Percentiles rank a stretch among this genome's conserved stretches.
Evolutionary conservation across 2,797 vertebrate species (phyloP).

Genomic region (Potorous gilbertii): DNA sequence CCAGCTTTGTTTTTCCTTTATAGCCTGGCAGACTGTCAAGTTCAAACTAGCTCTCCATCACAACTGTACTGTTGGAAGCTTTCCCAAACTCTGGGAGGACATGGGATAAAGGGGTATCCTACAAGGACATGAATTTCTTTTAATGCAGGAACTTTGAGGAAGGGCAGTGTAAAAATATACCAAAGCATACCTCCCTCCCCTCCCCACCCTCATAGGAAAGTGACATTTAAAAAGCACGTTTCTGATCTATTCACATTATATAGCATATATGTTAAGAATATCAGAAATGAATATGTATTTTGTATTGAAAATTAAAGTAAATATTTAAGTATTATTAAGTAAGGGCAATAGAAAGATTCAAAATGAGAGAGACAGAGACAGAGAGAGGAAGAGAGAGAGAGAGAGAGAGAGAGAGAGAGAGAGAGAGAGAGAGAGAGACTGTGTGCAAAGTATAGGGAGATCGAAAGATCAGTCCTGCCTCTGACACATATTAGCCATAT

Average conservation of each 20-base stretch:
- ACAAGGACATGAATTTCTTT: neutral
- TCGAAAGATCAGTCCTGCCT: neutral
- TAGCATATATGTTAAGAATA: neutral
- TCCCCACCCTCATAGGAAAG: neutral
- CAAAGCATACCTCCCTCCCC: neutral
- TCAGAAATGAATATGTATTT: neutral
- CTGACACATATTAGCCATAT: neutral
- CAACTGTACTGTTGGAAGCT: constrained; percentile 19
- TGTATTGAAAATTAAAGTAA: neutral
- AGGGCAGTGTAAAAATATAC: neutral
- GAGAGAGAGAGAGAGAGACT: neutral
- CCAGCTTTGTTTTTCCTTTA: constrained; percentile 30
- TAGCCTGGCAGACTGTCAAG: constrained; percentile 44
- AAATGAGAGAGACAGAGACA: neutral
- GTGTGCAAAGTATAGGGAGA: neutral
- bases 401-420: too few species aligned
- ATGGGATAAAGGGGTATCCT: neutral
- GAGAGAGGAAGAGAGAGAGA: too few species aligned
- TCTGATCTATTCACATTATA: neutral
- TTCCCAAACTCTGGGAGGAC: constrained; percentile 39
- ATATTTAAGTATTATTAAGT: neutral
- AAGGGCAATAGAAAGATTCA: neutral
- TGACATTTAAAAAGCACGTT: neutral
- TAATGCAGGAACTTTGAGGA: constrained; percentile 18
- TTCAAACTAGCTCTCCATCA: constrained; percentile 7